Evolutionary conservation across 2,797 vertebrate genomes (phyloP).

Genomic region (Pagetopsis macropterus): DNA sequence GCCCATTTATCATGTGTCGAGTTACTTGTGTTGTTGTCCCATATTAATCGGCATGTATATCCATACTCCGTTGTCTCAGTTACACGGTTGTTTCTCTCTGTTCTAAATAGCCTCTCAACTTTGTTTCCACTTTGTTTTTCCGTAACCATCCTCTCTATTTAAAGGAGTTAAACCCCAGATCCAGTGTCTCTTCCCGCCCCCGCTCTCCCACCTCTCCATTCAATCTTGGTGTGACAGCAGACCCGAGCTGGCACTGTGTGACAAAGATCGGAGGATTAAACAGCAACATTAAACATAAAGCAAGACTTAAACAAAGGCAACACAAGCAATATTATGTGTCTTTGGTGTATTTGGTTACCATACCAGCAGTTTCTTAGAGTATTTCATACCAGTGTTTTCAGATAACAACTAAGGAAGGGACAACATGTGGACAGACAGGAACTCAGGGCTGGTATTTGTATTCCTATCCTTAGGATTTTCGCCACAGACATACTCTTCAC

Average conservation of each 20-base stretch:
- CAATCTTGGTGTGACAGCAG: slow-evolving; percentile 29
- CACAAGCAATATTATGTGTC: slow-evolving; percentile 41
- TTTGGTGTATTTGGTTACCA: slow-evolving; percentile 60
- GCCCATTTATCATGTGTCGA: slow-evolving; percentile 40
- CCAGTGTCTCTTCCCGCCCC: slow-evolving; percentile 39
- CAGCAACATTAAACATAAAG: slow-evolving; percentile 63
- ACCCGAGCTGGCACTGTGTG: slow-evolving; percentile 21
- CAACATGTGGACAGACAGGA: slow-evolving; percentile 58
- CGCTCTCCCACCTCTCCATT: slow-evolving; percentile 29
- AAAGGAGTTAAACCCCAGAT: slow-evolving; percentile 53
- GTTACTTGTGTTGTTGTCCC: slow-evolving; percentile 62
- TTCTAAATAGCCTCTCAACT: slow-evolving; percentile 41
- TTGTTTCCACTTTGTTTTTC: slow-evolving; percentile 57
- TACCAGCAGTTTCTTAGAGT: slow-evolving; percentile 33
- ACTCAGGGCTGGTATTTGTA: slow-evolving; percentile 66
- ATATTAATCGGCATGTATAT: slow-evolving; percentile 52
- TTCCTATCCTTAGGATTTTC: slow-evolving; percentile 56
- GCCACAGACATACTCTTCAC: slow-evolving; percentile 30
- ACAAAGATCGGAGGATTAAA: slow-evolving; percentile 63
- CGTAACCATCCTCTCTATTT: slow-evolving; percentile 30
- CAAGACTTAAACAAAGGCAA: slow-evolving; percentile 54
- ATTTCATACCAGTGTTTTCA: slow-evolving; percentile 59
- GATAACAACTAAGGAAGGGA: slow-evolving; percentile 50
- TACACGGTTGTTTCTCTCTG: slow-evolving; percentile 27
- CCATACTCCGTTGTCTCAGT: slow-evolving; percentile 46